Conservation (phyloP, 2,113 vertebrate genomes). For the Neodon shergylaensis region DNA sequence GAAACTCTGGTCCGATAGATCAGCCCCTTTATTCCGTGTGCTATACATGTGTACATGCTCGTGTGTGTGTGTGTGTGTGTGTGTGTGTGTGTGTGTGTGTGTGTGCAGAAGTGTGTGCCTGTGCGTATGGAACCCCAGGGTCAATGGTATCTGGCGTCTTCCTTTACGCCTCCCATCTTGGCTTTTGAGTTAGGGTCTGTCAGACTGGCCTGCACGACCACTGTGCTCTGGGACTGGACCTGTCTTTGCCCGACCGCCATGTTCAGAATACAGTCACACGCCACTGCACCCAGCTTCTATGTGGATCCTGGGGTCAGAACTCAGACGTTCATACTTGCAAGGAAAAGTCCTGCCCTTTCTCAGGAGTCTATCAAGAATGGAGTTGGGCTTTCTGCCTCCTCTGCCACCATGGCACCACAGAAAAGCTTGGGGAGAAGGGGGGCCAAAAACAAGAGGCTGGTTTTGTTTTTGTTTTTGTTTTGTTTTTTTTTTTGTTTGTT, state of each 20-base stretch:
- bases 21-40: neutral
- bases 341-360: neutral
- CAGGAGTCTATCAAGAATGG: neutral
- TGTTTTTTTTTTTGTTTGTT: too few species aligned
- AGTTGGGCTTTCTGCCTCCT: neutral
- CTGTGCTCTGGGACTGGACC: neutral
- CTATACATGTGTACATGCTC: neutral
- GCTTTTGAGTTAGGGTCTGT: neutral
- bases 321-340: neutral
- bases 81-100: neutral
- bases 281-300: neutral
- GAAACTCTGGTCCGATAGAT: neutral
- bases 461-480: too few species aligned
- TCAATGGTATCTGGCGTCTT: neutral
- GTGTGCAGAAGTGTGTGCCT: neutral
- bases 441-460: neutral
- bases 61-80: neutral
- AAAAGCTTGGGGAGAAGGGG: neutral
- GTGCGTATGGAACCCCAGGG: neutral
- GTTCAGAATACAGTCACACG: neutral
- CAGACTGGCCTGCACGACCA: neutral
- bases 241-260: neutral
- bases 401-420: neutral
- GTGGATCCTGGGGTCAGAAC: neutral
- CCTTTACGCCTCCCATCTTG: neutral